Base-by-base conservation (phyloP, 2,113 vertebrate genomes). In the Coreoperca whiteheadi region DNA sequence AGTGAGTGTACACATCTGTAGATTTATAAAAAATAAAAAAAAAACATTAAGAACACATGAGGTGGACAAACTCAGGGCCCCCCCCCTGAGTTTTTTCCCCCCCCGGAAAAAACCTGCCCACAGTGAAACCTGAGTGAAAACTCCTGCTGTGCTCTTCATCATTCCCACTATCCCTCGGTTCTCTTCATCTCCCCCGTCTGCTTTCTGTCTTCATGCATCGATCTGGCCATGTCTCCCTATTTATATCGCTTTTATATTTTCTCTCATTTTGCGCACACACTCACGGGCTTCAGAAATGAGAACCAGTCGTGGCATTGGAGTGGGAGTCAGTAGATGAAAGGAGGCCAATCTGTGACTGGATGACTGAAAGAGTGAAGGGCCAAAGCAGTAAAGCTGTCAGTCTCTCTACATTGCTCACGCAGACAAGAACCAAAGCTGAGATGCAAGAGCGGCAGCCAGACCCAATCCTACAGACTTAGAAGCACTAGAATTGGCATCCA, bases 381-480 rank as follows among this genome's bases (percentile, higher is more conserved):
- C 91, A 89, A 85, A 85, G 88, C 89, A 82, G 90, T 93, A 92
- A 95, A 95, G 90, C 87, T 94, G 91, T 94, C 92, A 92, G 66
- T 90, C 93, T 91, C 81, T 95, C 90, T 60, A 72, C 91, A 88
- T 60, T 74, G 51, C 74, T 89, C 79, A 89, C 74, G 74, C 86
- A 91, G 84, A 94, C 85, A 71, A 83, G 81, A 89, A 88, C 80
- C 89, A 87, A 89, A 32, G 5, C 77, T 63, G 79, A 84, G 83
- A 85, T 54, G 77, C 37, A 25, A n/a, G 60, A 80, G 74, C 53
- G 2, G 74, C 86, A 77, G 85, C 86, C 90, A 88, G 84, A 53
- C 50, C 74, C 54, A 9, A 39, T 50, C 61, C 48, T n/a, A 14
- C 81, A 83, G 65, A 86, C 66, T 54, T 61, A 68, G 77, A 71